Base-by-base conservation (phyloP, 2,888 invertebrate genomes). In the Hydrotaea diabolus region DNA sequence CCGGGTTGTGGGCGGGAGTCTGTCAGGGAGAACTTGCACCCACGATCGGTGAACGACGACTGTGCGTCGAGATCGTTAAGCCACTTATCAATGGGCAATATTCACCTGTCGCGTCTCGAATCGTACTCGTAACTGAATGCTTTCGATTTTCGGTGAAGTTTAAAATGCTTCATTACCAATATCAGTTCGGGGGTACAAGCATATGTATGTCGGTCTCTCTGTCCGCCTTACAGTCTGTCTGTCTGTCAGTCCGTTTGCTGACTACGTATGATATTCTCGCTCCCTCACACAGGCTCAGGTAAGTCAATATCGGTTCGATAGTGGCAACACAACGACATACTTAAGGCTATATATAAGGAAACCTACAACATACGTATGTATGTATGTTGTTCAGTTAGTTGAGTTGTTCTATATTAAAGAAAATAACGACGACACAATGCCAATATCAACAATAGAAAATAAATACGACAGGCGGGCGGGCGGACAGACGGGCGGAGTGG, bases 61-160 rank as follows among this genome's bases (percentile, higher is more conserved):
- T 59, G 66, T 69, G 59, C 73, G 59, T 15, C 9, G 17, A 57
- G 26, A 83, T 78, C 55, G 85, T 77, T 62, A 71, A 83, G 76
- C 82, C 86, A 85, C 87, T 90, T 89, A 83, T 85, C 80, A 84
- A 76, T 86, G 83, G 80, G 49, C 81, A 79, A 86, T 86, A 88
- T 92, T 90, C 91, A 92, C 92, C 90, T 90, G 92, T 88, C 91
- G 91, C 92, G 91, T 90, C 88, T 90, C 89, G 87, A 88, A 89
- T 89, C 88, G 88, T 89, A 89, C 91, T 89, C 88, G 88, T 89
- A 89, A 91, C 91, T 91, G 90, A 91, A 89, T 87, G 85, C 88
- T 90, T 88, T 85, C 86, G 89, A 88, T 88, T 88, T 89, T 90
- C 87, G 89, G 88, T 89, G 87, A 89, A 90, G 90, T 91, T 92